These are phyloP conservation scores for Brienomyrus longianalis DNA, from an alignment of 2,113 vertebrate genomes.

Conservation along the genomic window DNA sequence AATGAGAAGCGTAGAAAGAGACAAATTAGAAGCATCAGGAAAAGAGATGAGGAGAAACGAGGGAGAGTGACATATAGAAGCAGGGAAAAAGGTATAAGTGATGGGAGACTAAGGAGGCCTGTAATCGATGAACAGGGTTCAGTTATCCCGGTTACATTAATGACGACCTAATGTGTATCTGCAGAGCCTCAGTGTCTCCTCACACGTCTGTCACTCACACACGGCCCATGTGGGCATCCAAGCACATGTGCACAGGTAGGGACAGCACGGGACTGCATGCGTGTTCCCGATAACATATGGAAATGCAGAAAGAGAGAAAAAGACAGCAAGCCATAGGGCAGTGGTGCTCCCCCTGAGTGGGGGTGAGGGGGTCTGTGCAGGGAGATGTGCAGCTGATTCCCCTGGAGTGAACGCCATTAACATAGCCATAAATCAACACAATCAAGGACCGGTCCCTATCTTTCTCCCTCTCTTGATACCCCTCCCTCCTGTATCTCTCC, in stretches of 20 bases:
- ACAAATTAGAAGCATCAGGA: background rate
- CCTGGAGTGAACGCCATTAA: conserved; percentile 33
- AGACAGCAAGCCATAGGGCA: background rate
- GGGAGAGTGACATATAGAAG: background rate
- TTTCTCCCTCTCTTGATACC: conserved; percentile 9
- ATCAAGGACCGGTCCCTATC: conserved; percentile 34
- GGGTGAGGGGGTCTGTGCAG: conserved; percentile 4
- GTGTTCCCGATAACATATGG: background rate
- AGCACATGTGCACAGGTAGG: conserved; percentile 11
- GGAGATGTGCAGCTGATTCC: conserved; percentile 22
- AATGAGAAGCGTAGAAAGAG: background rate
- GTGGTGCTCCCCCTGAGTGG: background rate
- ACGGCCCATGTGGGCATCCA: background rate
- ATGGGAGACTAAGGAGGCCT: conserved; percentile 33
- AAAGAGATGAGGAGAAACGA: conserved; percentile 10
- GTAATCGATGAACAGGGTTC: conserved; percentile 68
- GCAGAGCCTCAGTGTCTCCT: background rate
- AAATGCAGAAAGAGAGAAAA: background rate
- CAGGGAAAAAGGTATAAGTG: background rate
- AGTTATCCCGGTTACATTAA: conserved; percentile 68
- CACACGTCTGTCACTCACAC: background rate
- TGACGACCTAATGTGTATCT: conserved; percentile 45
- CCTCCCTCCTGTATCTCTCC: background rate
- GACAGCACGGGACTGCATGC: background rate
- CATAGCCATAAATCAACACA: conserved; percentile 38